phyloP scores from a whole-genome alignment of 2,113 vertebrate genomes.

The Erythrocercus mccallii region DNA sequence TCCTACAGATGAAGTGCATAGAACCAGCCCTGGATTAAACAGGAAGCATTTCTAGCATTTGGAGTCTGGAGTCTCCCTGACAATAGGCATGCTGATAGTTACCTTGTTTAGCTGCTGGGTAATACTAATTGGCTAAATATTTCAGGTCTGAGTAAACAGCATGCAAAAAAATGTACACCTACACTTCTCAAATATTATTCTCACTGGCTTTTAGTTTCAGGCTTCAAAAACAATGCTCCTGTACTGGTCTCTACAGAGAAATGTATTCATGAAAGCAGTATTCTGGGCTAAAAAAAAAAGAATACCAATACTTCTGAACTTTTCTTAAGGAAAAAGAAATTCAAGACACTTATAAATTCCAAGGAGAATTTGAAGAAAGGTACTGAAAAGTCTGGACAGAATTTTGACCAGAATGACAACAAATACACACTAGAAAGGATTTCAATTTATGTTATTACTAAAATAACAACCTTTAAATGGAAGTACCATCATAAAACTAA shows the following conservation, averaged over 20 bases:
- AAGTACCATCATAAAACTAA: neutral
- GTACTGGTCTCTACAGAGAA: neutral
- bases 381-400: neutral
- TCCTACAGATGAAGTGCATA: neutral
- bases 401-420: neutral
- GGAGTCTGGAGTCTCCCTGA: neutral
- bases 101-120: neutral
- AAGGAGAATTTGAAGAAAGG: neutral
- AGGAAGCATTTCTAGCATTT: neutral
- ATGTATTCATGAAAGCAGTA: neutral
- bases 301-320: neutral
- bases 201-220: neutral
- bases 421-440: neutral
- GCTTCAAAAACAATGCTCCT: neutral
- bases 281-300: neutral
- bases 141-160: neutral
- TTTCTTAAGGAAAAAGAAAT: neutral
- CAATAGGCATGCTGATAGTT: neutral
- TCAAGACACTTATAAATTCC: neutral
- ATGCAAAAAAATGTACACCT: neutral
- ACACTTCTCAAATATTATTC: neutral
- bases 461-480: neutral
- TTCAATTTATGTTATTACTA: neutral
- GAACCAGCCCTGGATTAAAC: neutral
- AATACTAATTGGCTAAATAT: neutral